These are phyloP conservation scores for Phocides pigmalion DNA, from an alignment of 1,140 invertebrate genomes.

Conservation along the genomic window DNA sequence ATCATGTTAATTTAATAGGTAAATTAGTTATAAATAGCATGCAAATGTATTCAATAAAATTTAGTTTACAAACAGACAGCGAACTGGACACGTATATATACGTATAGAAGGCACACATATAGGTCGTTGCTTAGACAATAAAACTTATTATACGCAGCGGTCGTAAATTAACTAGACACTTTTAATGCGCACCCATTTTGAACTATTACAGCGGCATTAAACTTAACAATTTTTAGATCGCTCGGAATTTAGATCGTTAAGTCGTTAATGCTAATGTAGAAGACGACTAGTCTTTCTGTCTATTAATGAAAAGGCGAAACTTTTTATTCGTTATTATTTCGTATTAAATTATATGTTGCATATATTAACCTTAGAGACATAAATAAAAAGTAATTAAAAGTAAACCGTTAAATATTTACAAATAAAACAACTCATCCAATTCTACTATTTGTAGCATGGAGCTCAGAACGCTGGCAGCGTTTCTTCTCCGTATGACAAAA, in stretches of 20 bases:
- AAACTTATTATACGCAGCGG: conserved; percentile 51
- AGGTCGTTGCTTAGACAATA: conserved; percentile 49
- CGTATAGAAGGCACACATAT: conserved; percentile 17
- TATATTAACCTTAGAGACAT: too few species aligned
- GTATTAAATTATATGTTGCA: too few species aligned
- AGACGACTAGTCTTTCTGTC: conserved; percentile 16
- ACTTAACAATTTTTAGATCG: conserved; percentile 48
- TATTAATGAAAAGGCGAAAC: background rate
- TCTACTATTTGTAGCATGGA: too few species aligned
- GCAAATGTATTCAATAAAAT: background rate
- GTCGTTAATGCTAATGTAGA: conserved; percentile 40
- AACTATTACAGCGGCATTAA: conserved; percentile 70
- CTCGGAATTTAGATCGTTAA: conserved; percentile 47
- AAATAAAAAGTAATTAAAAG: too few species aligned
- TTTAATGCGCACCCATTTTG: conserved; percentile 70
- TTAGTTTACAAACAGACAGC: background rate
- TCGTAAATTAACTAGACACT: conserved; percentile 68
- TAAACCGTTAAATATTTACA: too few species aligned
- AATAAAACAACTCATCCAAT: too few species aligned
- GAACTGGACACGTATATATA: background rate
- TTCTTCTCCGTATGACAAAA: too few species aligned
- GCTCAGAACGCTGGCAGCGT: too few species aligned
- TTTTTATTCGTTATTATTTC: too few species aligned
- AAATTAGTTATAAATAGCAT: too few species aligned
- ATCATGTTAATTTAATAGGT: too few species aligned